Evolutionary conservation across 1,140 invertebrate species (phyloP).

Genomic region (Cydia strobilella): DNA sequence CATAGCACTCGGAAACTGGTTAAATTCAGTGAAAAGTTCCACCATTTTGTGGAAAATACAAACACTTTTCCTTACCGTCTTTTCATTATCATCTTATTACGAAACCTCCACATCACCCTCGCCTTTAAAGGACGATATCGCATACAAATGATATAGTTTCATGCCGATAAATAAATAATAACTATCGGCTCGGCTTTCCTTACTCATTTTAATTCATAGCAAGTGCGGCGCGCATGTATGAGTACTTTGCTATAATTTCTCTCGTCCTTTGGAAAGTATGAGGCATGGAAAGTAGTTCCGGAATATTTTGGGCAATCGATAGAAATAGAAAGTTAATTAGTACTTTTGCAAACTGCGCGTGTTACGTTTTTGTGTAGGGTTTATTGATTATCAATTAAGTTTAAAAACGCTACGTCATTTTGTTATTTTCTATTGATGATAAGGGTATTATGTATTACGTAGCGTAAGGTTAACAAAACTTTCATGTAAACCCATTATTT

Average conservation of each 20-base stretch:
- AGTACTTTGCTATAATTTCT: slow-evolving; percentile 67
- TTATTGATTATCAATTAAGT: background rate
- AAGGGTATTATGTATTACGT: no score
- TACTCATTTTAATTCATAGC: slow-evolving; percentile 67
- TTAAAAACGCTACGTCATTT: no score
- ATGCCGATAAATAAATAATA: slow-evolving; percentile 63
- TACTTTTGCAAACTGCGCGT: slow-evolving; percentile 41
- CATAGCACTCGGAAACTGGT: background rate
- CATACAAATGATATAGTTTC: slow-evolving; percentile 23
- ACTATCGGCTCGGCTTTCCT: slow-evolving; percentile 67
- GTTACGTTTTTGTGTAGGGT: slow-evolving; percentile 11
- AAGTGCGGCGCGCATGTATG: slow-evolving; percentile 48
- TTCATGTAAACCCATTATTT: no score
- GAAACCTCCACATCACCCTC: slow-evolving; percentile 2
- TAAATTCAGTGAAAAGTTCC: background rate
- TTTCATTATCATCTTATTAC: slow-evolving; percentile 17
- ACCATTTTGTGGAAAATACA: background rate
- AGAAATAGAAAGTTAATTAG: slow-evolving; percentile 73
- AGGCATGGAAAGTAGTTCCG: slow-evolving; percentile 71
- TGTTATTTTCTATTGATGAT: no score
- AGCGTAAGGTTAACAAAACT: no score
- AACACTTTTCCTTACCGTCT: background rate
- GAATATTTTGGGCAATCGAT: slow-evolving; percentile 73
- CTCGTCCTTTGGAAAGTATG: slow-evolving; percentile 72
- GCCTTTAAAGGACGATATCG: slow-evolving; percentile 22